phyloP scores from a whole-genome alignment of 35 echinoderm and acorn worm species.

The Ptychodera flava region DNA sequence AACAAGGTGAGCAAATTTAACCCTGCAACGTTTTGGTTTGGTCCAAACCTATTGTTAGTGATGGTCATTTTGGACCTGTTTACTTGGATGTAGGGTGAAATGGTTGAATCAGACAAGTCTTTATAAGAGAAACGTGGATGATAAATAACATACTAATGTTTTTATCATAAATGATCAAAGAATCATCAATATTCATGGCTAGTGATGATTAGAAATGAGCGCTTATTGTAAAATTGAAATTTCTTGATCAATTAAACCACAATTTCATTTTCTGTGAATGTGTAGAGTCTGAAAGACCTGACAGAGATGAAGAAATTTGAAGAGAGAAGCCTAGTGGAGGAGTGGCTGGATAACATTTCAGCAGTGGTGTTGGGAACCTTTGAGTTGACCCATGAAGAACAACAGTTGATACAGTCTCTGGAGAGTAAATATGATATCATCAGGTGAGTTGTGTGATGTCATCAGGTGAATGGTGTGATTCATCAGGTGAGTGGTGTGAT shows the following conservation, averaged over 20 bases:
- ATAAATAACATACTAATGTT: too few species aligned
- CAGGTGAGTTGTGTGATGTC: conserved; percentile 73
- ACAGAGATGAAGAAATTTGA: conserved; percentile 55
- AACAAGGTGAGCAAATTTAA: conserved; percentile 50
- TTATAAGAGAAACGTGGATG: too few species aligned
- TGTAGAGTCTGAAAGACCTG: conserved; percentile 56
- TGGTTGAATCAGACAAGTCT: too few species aligned
- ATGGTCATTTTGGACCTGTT: not conserved
- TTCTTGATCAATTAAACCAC: not conserved
- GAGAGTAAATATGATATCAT: conserved; percentile 90
- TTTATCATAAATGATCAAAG: too few species aligned
- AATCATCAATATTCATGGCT: too few species aligned
- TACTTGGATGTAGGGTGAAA: too few species aligned
- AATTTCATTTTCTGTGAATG: not conserved
- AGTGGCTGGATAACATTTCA: conserved; percentile 84
- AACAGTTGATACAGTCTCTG: conserved; percentile 57
- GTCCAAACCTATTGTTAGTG: not conserved
- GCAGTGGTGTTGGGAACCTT: conserved; percentile 62
- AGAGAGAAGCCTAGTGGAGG: conserved; percentile 55
- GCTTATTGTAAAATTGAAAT: not conserved
- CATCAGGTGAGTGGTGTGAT: too few species aligned
- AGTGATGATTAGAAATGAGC: too few species aligned
- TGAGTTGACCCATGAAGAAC: conserved; percentile 71
- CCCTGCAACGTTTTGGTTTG: not conserved
- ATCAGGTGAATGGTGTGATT: too few species aligned